Evolutionary conservation across 2,888 invertebrate genomes (phyloP).

Genomic region (Romanomermis culicivorax): DNA sequence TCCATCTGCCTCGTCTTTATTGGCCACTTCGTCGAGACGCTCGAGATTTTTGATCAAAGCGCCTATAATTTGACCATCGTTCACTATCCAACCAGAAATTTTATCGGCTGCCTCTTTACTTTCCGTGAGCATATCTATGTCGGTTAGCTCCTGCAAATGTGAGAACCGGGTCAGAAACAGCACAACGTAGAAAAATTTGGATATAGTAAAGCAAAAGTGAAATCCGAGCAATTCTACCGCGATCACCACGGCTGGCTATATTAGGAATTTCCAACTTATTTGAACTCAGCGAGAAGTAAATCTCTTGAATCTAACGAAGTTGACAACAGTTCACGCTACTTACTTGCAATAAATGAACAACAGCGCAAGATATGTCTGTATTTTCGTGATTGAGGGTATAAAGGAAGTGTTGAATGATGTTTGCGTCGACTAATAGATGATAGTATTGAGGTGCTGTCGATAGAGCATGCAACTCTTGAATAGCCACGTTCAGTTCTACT

Average conservation of each 20-base stretch:
- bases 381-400: constrained; percentile 87
- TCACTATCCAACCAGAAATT: constrained; percentile 64
- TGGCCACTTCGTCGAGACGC: constrained; percentile 68
- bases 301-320: too few species aligned
- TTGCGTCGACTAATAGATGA: constrained; percentile 63
- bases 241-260: too few species aligned
- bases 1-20: constrained; percentile 46
- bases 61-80: constrained; percentile 70
- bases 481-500: constrained; percentile 63
- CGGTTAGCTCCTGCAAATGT: constrained; percentile 61
- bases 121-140: constrained; percentile 82
- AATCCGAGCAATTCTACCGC: too few species aligned
- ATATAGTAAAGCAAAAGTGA: too few species aligned
- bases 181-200: too few species aligned
- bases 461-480: constrained; percentile 66
- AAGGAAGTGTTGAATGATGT: constrained; percentile 66
- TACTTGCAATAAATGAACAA: constrained; percentile 41
- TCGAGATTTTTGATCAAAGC: constrained; percentile 76
- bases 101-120: constrained; percentile 46
- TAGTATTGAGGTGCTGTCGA: constrained; percentile 90
- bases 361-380: constrained; percentile 64
- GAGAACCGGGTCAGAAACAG: too few species aligned
- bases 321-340: too few species aligned
- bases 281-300: too few species aligned
- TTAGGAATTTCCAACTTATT: too few species aligned